These are phyloP conservation scores for human DNA, from an alignment of 2,113 vertebrate species.

Conservation along the genomic window GRCh38 chr18:61350001-61350500, in stretches of 20 bases:
- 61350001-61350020: not conserved
- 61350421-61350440: not conserved
- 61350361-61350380: not conserved
- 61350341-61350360: not conserved
- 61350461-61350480: not conserved
- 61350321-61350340: not conserved
- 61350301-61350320: not conserved
- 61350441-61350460: not conserved
- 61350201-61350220: not conserved
- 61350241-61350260: not conserved
- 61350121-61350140: not conserved
- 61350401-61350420: not conserved
- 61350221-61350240: not conserved
- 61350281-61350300: not conserved
- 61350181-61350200: not conserved
- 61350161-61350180: not conserved
- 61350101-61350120: accelerated
- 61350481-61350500: not conserved
- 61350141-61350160: not conserved
- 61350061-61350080: not conserved
- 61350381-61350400: not conserved
- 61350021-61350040: not conserved
- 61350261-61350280: not conserved
- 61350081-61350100: not conserved
- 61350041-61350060: not conserved